A percentile compares a stretch with the other conserved stretches of the same genome.
Evolutionary conservation across 1,140 invertebrate genomes (phyloP).

Genomic region (Calephelis virginiensis): DNA sequence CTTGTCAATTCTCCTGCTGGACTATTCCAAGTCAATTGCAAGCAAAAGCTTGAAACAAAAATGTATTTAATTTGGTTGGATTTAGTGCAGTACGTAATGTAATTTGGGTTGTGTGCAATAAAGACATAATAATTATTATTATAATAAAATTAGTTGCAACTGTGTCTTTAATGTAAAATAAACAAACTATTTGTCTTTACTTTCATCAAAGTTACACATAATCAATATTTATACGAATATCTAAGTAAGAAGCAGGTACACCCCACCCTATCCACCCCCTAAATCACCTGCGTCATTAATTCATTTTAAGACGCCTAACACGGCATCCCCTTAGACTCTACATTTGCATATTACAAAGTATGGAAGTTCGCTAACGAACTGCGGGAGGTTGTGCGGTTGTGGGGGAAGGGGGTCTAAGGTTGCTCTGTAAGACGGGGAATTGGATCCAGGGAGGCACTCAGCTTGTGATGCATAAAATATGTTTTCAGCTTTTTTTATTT

Average conservation of each 20-base stretch:
- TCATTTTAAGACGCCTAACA: conserved; percentile 75
- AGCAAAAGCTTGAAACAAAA: no score
- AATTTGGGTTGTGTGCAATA: no score
- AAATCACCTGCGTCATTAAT: conserved; percentile 75
- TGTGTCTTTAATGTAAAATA: no score
- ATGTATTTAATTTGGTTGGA: no score
- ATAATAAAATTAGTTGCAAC: no score
- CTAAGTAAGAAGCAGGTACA: conserved; percentile 5
- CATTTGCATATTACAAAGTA: conserved; percentile 79
- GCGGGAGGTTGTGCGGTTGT: conserved; percentile 35
- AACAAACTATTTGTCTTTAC: no score
- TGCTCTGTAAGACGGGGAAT: conserved; percentile 72
- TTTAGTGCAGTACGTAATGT: no score
- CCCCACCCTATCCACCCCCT: conserved; percentile 29
- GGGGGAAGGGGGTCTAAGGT: conserved; percentile 51
- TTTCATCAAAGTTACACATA: conserved; percentile 15
- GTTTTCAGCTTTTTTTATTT: neutral
- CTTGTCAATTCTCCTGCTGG: no score
- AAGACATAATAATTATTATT: no score
- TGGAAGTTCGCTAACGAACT: conserved; percentile 75
- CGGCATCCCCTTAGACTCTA: conserved; percentile 57
- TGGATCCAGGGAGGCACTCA: conserved; percentile 53
- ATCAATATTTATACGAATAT: conserved; percentile 31
- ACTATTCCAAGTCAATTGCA: no score
- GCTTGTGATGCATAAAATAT: conserved; percentile 7